Evolutionary conservation across 2,113 vertebrate genomes (phyloP).

Genomic region (Geococcyx californianus): DNA sequence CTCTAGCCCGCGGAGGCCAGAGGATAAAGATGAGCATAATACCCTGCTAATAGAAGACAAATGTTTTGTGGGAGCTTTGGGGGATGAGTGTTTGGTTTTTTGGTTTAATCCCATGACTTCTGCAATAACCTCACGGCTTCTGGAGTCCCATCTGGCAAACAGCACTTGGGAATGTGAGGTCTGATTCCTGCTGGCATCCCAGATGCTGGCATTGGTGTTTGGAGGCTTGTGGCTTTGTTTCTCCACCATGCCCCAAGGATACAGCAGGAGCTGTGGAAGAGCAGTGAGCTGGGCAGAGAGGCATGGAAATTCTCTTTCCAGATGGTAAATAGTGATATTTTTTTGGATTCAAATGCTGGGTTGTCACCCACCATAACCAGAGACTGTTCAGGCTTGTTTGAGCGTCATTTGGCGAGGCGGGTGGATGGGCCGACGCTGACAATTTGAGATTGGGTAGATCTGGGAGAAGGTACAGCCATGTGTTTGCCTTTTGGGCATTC

Average conservation of each 20-base stretch:
- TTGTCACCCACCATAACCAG: fast-evolving
- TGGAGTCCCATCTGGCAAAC: neutral
- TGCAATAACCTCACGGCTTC: neutral
- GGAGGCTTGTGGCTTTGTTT: neutral
- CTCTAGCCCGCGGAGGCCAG: neutral
- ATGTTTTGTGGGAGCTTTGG: neutral
- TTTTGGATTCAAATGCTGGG: fast-evolving
- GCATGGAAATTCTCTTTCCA: neutral
- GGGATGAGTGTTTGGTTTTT: neutral
- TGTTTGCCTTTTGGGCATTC: neutral
- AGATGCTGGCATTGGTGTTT: neutral
- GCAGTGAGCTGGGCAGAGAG: neutral
- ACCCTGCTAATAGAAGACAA: neutral
- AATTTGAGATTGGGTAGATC: neutral
- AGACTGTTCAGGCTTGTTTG: neutral
- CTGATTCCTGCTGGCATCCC: neutral
- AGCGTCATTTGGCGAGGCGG: neutral
- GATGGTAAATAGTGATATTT: neutral
- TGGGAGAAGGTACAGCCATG: fast-evolving
- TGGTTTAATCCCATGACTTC: neutral
- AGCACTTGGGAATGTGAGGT: neutral
- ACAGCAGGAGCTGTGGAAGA: neutral
- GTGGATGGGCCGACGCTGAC: neutral
- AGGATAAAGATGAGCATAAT: neutral
- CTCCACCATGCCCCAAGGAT: fast-evolving